Conservation (phyloP, 2,797 vertebrate genomes). For the Myotis planiceps region DNA sequence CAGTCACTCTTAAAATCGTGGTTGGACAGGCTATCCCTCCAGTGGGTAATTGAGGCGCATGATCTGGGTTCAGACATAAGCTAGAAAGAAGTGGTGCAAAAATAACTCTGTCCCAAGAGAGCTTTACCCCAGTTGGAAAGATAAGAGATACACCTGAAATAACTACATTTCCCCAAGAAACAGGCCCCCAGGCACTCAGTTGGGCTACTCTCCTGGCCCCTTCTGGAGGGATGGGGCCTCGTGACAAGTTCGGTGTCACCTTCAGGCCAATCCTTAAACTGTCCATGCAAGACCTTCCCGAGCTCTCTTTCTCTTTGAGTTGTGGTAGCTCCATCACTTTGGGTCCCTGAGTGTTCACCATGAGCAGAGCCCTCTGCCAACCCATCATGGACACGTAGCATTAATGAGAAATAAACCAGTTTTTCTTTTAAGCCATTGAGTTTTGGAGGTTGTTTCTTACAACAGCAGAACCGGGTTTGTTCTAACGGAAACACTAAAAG, state of each 20-base stretch:
- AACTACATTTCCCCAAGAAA: background rate
- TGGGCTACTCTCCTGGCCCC: background rate
- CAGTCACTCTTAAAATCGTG: background rate
- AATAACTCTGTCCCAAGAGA: background rate
- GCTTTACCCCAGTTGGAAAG: background rate
- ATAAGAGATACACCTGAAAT: background rate
- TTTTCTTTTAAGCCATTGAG: background rate
- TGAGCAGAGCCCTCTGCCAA: background rate
- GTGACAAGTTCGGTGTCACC: background rate
- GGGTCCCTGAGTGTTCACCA: background rate
- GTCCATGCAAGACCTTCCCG: background rate
- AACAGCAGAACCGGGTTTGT: background rate
- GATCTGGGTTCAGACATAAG: background rate
- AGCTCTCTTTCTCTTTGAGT: background rate
- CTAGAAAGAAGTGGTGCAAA: background rate
- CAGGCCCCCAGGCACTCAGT: background rate
- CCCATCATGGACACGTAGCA: background rate
- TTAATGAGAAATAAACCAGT: background rate
- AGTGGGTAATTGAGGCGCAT: background rate
- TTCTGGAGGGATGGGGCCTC: background rate
- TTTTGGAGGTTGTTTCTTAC: background rate
- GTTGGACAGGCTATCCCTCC: background rate
- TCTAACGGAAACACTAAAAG: background rate
- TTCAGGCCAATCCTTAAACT: background rate
- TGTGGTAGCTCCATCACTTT: background rate